A percentile compares a stretch with the other conserved stretches of the same genome.
phyloP scores from a whole-genome alignment of 2,113 vertebrate species.

The Albula goreensis region DNA sequence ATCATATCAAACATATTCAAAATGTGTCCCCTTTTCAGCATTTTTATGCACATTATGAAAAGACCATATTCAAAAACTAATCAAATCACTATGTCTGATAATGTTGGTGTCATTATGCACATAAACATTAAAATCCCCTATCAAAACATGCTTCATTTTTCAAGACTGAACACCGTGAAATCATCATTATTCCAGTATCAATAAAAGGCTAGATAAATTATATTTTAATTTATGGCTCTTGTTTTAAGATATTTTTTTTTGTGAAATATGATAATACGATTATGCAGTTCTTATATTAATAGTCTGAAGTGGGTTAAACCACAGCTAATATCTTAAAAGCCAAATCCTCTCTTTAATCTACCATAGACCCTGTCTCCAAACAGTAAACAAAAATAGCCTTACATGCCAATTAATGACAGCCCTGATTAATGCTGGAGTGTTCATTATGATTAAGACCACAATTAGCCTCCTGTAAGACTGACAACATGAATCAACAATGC shows the following conservation, averaged over 20 bases:
- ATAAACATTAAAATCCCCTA: neutral
- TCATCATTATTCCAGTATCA: neutral
- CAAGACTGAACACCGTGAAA: neutral
- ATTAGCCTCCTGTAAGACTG: constrained; percentile 28
- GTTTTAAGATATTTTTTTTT: constrained; percentile 18
- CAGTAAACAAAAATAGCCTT: constrained; percentile 41
- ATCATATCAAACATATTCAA: neutral
- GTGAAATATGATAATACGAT: constrained; percentile 32
- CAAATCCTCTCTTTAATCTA: constrained; percentile 37
- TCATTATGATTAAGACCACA: constrained; percentile 39
- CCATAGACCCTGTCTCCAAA: constrained; percentile 18
- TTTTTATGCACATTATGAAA: neutral
- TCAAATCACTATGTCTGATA: neutral
- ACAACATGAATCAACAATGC: constrained; percentile 20
- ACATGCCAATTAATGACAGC: constrained; percentile 32
- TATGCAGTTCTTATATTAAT: constrained; percentile 38
- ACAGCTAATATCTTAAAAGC: constrained; percentile 22
- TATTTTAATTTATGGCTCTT: neutral
- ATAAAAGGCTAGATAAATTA: constrained; percentile 13
- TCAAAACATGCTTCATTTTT: neutral
- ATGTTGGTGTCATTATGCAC: neutral
- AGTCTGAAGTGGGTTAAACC: constrained; percentile 29
- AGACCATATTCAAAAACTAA: neutral
- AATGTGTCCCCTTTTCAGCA: neutral
- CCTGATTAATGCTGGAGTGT: constrained; percentile 36